These are phyloP conservation scores for Bombus sibiricus DNA, from an alignment of 1,140 invertebrate genomes.

Conservation along the genomic window DNA sequence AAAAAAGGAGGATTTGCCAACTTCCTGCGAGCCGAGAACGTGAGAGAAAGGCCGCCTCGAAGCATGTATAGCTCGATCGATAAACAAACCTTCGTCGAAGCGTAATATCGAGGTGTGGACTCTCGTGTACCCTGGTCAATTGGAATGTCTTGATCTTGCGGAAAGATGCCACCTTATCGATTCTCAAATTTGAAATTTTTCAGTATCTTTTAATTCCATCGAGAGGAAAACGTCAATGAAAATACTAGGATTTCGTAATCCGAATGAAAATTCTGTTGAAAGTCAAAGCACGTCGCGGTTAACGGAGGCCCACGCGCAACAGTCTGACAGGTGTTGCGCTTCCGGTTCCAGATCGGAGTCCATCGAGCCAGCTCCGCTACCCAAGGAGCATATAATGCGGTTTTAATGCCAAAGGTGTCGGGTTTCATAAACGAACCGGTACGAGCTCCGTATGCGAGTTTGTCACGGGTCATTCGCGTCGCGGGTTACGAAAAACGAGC, in stretches of 20 bases:
- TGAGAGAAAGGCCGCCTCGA: conserved; percentile 61
- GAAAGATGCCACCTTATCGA: neutral
- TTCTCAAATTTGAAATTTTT: neutral
- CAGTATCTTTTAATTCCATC: neutral
- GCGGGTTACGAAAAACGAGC: conserved; percentile 38
- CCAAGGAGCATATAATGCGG: conserved; percentile 34
- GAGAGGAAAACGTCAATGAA: neutral
- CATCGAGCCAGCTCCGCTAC: conserved; percentile 11
- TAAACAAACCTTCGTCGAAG: conserved; percentile 58
- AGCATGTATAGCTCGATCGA: conserved; percentile 58
- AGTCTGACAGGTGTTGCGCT: conserved; percentile 39
- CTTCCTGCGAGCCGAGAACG: conserved; percentile 61
- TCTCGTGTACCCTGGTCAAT: conserved; percentile 43
- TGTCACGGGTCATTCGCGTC: conserved; percentile 44
- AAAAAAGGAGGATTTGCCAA: conserved; percentile 60
- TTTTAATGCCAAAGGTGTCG: conserved; percentile 48
- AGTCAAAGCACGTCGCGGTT: neutral
- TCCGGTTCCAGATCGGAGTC: conserved; percentile 38
- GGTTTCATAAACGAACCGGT: conserved; percentile 44
- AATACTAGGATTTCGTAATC: too few relatives aligned
- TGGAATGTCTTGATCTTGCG: conserved; percentile 11
- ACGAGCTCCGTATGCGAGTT: conserved; percentile 4
- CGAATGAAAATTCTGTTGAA: neutral
- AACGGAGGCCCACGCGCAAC: conserved; percentile 3
- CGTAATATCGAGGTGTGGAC: conserved; percentile 50